Base-by-base conservation (phyloP, 2,797 vertebrate genomes). In the Poecile montanus region DNA sequence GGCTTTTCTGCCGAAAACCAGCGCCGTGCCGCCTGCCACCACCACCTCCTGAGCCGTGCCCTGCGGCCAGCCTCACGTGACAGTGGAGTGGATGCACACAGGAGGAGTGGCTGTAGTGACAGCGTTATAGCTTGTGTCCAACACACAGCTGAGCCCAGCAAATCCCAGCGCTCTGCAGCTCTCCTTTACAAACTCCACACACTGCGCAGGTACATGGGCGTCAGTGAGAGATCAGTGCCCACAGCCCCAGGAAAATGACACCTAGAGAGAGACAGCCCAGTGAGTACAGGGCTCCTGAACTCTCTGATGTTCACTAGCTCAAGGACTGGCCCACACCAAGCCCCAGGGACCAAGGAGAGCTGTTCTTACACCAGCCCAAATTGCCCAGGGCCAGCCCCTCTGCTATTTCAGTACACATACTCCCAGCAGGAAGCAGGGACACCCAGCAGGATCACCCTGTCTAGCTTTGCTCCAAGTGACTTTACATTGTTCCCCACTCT, bases 41-140 rank as follows among this genome's bases (percentile, higher is more conserved):
- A 70, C 26, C 92, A 61, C 38, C 45, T 91, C 81, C 81, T 19
- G 11, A 82, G 87, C 90, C 0, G 1, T 95, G 90, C 90, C 95
- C 92, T 7, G 21, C 8, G 3, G 94, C 93, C 2, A 0, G 77
- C 70, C 88, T 61, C 94, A 93, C 62, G 62, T 96, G 93, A 93
- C 9, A 0, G 76, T 25, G 73, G 84, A 91, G 93, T 56, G 94
- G 92, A 83, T 91, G 95, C 85, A 90, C 70, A 93, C 73, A 16
- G 95, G 51, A 95, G 94, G 92, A 94, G 96, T 93, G 93, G 95
- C 94, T 84, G 90, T 86, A 88, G 89, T 83, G 95, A 92, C 91
- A 96, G 91, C 22, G 1, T 82, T 91, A 70, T 81, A 63, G 85
- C 88, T 85, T 29, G 40, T 85, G 85, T 74, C 87, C 85, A 1